These are phyloP conservation scores for Noctuana brunneofusca DNA, from an alignment of 2,888 invertebrate genomes.

Conservation along the genomic window DNA sequence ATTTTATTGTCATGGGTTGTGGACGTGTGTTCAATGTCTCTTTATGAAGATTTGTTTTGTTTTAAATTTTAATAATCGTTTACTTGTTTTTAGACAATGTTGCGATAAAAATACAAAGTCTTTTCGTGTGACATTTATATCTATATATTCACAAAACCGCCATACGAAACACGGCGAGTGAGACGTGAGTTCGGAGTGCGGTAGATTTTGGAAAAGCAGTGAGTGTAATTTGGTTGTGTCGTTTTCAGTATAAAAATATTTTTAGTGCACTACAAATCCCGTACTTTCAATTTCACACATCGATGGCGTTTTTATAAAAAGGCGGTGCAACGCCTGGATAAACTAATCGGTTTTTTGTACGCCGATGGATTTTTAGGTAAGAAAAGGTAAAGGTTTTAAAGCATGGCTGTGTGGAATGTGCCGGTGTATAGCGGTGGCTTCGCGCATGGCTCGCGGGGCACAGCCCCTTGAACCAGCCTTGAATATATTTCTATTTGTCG, in stretches of 20 bases:
- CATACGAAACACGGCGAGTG: conserved; percentile 43
- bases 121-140: neutral
- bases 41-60: conserved; percentile 25
- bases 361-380: conserved; percentile 72
- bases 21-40: conserved; percentile 22
- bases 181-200: conserved; percentile 34
- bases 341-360: conserved; percentile 37
- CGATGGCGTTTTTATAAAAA: conserved; percentile 36
- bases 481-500: conserved; percentile 16
- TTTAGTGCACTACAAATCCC: conserved; percentile 5
- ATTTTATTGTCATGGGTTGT: conserved; percentile 5
- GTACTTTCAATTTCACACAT: conserved; percentile 43
- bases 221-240: conserved; percentile 39
- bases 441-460: neutral
- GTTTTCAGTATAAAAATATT: conserved; percentile 24
- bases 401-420: conserved; percentile 52
- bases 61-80: conserved; percentile 7
- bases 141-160: conserved; percentile 1
- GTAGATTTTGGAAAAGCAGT: conserved; percentile 49
- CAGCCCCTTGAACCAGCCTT: conserved; percentile 11
- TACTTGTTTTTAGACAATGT: conserved; percentile 13
- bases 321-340: conserved; percentile 34
- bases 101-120: conserved; percentile 11
- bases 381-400: conserved; percentile 41
- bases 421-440: conserved; percentile 41